Percentiles rank a stretch among this genome's conserved stretches.
phyloP scores from a whole-genome alignment of 2,888 invertebrate genomes.

The Leucoptera coffeella region DNA sequence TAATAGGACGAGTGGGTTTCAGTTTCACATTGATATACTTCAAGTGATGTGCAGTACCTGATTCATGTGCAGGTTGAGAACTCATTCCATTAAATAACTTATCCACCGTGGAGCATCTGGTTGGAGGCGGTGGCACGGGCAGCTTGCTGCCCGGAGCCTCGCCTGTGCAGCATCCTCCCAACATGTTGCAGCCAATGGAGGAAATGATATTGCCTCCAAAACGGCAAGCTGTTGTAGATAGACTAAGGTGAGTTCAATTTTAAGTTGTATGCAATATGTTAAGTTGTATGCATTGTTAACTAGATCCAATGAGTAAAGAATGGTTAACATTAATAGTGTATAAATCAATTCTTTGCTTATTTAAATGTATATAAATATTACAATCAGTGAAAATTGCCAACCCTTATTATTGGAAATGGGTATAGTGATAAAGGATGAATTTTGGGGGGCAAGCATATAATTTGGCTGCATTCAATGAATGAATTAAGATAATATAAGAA shows the following conservation, averaged over 20 bases:
- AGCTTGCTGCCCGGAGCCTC: conserved; percentile 58
- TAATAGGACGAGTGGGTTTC: conserved; percentile 31
- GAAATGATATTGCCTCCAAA: conserved; percentile 75
- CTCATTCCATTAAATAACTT: conserved; percentile 6
- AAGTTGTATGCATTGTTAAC: too few relatives aligned
- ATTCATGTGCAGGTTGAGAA: conserved; percentile 12
- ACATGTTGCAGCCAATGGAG: conserved; percentile 56
- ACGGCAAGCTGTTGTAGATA: conserved; percentile 80
- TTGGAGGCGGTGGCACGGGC: conserved; percentile 65
- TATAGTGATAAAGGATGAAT: too few relatives aligned
- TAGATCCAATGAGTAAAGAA: too few relatives aligned
- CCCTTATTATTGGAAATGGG: too few relatives aligned
- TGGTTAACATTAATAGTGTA: too few relatives aligned
- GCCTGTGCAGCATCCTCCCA: conserved; percentile 56
- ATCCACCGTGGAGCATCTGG: conserved; percentile 73
- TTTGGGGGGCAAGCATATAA: too few relatives aligned
- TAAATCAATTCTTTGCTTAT: too few relatives aligned
- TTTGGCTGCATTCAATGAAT: too few relatives aligned
- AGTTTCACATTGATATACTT: conserved; percentile 22
- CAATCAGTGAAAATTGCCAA: too few relatives aligned
- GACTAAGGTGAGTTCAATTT: conserved; percentile 59
- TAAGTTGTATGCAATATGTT: too few relatives aligned
- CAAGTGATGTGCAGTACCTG: conserved; percentile 34
- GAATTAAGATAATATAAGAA: too few relatives aligned
- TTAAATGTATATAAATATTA: too few relatives aligned